Evolutionary conservation across 2,888 invertebrate species (phyloP).

Genomic region (Melinaea marsaeus): DNA sequence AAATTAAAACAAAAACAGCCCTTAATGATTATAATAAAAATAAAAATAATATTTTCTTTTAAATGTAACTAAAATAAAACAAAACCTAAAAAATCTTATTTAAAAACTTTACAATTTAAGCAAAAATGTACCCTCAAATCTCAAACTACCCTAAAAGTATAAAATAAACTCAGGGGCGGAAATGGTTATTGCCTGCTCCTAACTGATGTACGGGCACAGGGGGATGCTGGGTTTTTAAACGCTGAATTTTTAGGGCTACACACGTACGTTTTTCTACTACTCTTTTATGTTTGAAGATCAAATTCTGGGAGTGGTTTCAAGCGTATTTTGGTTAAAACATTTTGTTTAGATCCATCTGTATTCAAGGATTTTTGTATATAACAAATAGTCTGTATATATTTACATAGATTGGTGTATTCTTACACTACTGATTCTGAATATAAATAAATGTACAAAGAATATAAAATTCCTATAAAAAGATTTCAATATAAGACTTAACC

Average conservation of each 20-base stretch:
- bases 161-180: slow-evolving; percentile 35
- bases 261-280: slow-evolving; percentile 7
- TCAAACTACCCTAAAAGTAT: slow-evolving; percentile 32
- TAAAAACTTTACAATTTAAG: slow-evolving; percentile 17
- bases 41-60: too few species aligned
- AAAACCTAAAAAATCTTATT: neutral
- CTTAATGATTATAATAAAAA: too few species aligned
- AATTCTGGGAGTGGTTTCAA: neutral
- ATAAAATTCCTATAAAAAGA: too few species aligned
- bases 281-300: slow-evolving; percentile 15
- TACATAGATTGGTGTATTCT: too few species aligned
- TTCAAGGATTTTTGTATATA: too few species aligned
- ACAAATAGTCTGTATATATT: too few species aligned
- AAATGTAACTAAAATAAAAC: neutral
- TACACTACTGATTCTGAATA: too few species aligned
- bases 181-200: slow-evolving; percentile 44
- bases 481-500: too few species aligned
- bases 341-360: too few species aligned
- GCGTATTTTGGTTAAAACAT: too few species aligned
- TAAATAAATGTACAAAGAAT: too few species aligned
- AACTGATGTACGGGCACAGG: slow-evolving; percentile 42
- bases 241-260: slow-evolving; percentile 29
- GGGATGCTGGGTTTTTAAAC: slow-evolving; percentile 51
- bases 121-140: slow-evolving; percentile 20
- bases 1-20: too few species aligned